phyloP scores from a whole-genome alignment of 2,888 invertebrate genomes.

The Sycophila texana region DNA sequence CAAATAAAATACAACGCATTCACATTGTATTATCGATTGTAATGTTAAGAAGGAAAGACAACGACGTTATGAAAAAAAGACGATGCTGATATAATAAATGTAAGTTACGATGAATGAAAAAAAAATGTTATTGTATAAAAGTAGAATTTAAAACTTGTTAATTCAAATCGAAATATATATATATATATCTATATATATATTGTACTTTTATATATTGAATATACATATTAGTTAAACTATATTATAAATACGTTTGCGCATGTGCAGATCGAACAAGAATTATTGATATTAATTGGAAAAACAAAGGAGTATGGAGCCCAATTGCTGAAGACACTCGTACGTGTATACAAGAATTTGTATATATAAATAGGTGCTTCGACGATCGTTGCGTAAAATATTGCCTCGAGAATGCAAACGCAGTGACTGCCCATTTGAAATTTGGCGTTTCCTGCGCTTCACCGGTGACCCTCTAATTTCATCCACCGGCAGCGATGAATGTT shows the following conservation, averaged over 20 bases:
- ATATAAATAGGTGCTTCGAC: slow-evolving; percentile 48
- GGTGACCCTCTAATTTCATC: no score
- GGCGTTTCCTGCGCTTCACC: no score
- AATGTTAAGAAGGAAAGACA: slow-evolving; percentile 20
- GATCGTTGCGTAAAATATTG: slow-evolving; percentile 17
- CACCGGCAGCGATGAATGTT: no score
- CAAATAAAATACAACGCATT: slow-evolving; percentile 61
- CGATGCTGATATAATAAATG: neutral
- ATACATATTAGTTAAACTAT: slow-evolving; percentile 37
- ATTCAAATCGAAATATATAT: slow-evolving; percentile 69
- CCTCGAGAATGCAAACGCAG: no score
- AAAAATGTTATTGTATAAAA: slow-evolving; percentile 71
- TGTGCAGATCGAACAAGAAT: slow-evolving; percentile 14
- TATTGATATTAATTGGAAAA: neutral
- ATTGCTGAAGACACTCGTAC: slow-evolving; percentile 10
- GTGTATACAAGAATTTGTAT: slow-evolving; percentile 57
- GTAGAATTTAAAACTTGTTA: slow-evolving; percentile 71
- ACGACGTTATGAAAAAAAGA: slow-evolving; percentile 8
- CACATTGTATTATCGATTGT: slow-evolving; percentile 38
- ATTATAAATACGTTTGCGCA: slow-evolving; percentile 43
- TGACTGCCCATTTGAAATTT: no score
- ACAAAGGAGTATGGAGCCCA: neutral
- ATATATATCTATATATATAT: slow-evolving; percentile 59
- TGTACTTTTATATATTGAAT: slow-evolving; percentile 52
- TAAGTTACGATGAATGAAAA: slow-evolving; percentile 51